Percentiles rank a stretch among this genome's conserved stretches.
Conservation (phyloP, 2,113 vertebrate genomes). For the Brachyistius frenatus region DNA sequence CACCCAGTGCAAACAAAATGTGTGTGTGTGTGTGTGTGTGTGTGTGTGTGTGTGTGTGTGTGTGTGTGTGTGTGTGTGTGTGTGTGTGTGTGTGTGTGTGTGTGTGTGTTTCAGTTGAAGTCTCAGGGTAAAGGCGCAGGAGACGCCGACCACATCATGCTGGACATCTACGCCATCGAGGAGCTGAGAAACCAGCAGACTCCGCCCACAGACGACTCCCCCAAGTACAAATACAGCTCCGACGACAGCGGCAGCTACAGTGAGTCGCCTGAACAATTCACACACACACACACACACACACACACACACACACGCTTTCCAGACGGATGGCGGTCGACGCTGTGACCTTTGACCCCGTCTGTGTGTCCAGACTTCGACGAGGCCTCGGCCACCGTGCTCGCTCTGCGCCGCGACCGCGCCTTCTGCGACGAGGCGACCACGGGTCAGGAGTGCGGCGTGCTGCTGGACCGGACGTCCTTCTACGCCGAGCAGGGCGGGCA, state of each 20-base stretch:
- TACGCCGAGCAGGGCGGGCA: constrained; percentile 98
- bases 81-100: constrained; percentile 30
- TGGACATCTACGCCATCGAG: constrained; percentile 98
- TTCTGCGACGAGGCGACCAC: constrained; percentile 92
- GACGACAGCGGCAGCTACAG: constrained; percentile 86
- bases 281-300: too few species aligned
- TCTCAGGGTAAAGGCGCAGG: constrained; percentile 95
- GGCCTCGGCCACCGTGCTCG: constrained; percentile 87
- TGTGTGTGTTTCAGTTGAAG: constrained; percentile 84
- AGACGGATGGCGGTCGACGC: too few species aligned
- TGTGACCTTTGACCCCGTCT: background rate
- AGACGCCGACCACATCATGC: constrained; percentile 93
- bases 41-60: constrained; percentile 40
- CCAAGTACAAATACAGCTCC: constrained; percentile 90
- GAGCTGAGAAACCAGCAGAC: constrained; percentile 89
- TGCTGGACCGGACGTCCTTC: constrained; percentile 94
- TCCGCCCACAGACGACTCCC: constrained; percentile 89
- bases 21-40: constrained; percentile 26
- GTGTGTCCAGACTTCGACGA: constrained; percentile 85
- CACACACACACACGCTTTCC: background rate
- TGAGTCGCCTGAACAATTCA: constrained; percentile 27
- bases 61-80: constrained; percentile 40
- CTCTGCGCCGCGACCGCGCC: constrained; percentile 91
- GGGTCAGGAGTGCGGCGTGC: constrained; percentile 93
- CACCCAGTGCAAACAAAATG: too few species aligned